Conservation (phyloP, 2,113 vertebrate species). For the Pogonocichla stellata region DNA sequence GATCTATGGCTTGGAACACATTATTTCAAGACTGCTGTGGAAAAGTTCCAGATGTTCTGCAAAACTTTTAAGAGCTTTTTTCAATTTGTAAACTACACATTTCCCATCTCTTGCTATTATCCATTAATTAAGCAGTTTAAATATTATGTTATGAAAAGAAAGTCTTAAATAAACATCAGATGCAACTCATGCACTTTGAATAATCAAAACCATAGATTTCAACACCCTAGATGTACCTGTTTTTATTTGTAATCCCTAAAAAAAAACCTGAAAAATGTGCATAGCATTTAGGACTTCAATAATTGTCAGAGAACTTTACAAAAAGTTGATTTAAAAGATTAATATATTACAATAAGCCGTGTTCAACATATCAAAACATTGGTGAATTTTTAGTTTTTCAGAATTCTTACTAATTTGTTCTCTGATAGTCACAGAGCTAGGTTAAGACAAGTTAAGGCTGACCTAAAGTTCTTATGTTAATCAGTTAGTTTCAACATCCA, state of each 20-base stretch:
- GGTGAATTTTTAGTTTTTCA: not conserved
- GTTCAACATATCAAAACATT: not conserved
- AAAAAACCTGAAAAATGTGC: not conserved
- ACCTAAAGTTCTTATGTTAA: not conserved
- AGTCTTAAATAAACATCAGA: not conserved
- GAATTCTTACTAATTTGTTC: not conserved
- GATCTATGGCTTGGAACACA: not conserved
- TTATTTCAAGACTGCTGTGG: conserved; percentile 1
- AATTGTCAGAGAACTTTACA: not conserved
- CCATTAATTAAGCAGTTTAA: not conserved
- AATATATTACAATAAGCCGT: not conserved
- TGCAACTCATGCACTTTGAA: not conserved
- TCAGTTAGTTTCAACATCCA: not conserved
- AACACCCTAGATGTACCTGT: not conserved
- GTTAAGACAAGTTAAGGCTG: not conserved
- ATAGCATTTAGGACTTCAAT: not conserved
- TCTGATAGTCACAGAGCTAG: not conserved
- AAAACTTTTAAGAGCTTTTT: conserved; percentile 47
- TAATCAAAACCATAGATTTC: not conserved
- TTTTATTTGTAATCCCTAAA: not conserved
- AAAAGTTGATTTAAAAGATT: not conserved
- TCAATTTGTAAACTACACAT: conserved; percentile 8
- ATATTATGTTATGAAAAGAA: not conserved
- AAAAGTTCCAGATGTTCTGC: conserved; percentile 45
- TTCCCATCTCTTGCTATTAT: not conserved